A percentile compares a stretch with the other conserved stretches of the same genome.
Evolutionary conservation across 2,797 vertebrate genomes (phyloP).

Genomic region (Bufotes viridis): DNA sequence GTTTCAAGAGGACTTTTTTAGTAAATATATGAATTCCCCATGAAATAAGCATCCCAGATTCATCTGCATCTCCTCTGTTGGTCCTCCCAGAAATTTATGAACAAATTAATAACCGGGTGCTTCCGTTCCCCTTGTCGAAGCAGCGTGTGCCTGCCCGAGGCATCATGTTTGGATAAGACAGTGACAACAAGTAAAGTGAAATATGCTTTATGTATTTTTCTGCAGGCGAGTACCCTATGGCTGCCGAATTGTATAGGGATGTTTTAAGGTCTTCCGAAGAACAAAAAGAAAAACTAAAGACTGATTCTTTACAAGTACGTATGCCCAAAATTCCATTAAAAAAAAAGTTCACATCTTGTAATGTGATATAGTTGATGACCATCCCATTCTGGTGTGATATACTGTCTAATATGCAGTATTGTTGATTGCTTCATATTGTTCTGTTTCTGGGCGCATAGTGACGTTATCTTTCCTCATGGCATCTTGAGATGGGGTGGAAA

Average conservation of each 20-base stretch:
- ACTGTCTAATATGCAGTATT: not conserved
- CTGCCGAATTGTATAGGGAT: slow-evolving; percentile 92
- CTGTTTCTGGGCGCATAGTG: not conserved
- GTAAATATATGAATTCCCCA: too few species aligned
- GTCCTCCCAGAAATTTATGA: too few species aligned
- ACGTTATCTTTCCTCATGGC: not conserved
- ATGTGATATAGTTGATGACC: too few species aligned
- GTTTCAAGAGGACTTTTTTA: too few species aligned
- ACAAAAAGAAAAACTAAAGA: slow-evolving; percentile 95
- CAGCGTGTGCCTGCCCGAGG: too few species aligned
- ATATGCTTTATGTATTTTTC: not conserved
- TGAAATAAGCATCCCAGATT: too few species aligned
- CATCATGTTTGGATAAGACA: not conserved
- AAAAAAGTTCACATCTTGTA: too few species aligned
- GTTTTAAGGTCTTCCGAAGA: slow-evolving; percentile 98
- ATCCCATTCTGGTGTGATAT: too few species aligned
- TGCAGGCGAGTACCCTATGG: slow-evolving; percentile 85
- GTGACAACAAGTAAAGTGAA: not conserved
- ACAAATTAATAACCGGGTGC: too few species aligned
- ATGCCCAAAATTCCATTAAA: not conserved
- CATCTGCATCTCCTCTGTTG: too few species aligned
- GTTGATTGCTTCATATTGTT: not conserved
- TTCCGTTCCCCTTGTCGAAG: too few species aligned
- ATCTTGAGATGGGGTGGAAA: not conserved
- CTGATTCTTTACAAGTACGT: slow-evolving; percentile 93